Percentiles rank a stretch among this genome's conserved stretches.
Conservation (phyloP, 2,113 vertebrate genomes). For the Empidonax alnorum region DNA sequence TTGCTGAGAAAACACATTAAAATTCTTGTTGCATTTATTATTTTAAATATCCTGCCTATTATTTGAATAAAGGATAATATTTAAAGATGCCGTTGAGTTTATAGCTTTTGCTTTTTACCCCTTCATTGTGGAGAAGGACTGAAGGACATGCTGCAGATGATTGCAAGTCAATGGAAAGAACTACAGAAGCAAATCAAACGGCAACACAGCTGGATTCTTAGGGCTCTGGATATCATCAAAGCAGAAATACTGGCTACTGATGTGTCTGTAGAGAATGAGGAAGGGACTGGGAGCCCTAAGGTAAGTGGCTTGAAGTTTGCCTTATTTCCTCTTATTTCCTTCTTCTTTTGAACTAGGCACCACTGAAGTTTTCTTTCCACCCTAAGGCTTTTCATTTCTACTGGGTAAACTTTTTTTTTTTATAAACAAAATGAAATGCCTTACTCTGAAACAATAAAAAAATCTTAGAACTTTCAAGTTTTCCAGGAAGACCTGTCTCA, state of each 20-base stretch:
- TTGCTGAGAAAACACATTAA: not conserved
- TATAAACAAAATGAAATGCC: slow-evolving; percentile 71
- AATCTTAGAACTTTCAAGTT: slow-evolving; percentile 69
- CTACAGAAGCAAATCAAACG: slow-evolving; percentile 96
- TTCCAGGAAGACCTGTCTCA: slow-evolving; percentile 55
- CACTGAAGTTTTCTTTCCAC: slow-evolving; percentile 82
- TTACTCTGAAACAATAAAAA: slow-evolving; percentile 71
- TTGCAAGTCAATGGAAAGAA: slow-evolving; percentile 93
- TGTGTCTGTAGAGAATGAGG: slow-evolving; percentile 78
- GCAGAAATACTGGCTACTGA: slow-evolving; percentile 88
- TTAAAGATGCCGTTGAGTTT: not conserved
- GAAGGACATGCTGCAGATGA: slow-evolving; percentile 94
- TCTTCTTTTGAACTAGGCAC: slow-evolving; percentile 80
- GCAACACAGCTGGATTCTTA: slow-evolving; percentile 97
- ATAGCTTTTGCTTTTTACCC: slow-evolving; percentile 44
- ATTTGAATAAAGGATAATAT: not conserved
- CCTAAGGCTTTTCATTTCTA: slow-evolving; percentile 81
- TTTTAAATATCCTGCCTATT: slow-evolving; percentile 15
- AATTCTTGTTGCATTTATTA: not conserved
- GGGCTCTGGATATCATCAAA: slow-evolving; percentile 92
- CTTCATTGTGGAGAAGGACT: slow-evolving; percentile 84
- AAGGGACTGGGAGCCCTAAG: slow-evolving; percentile 82
- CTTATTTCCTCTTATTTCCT: slow-evolving; percentile 78
- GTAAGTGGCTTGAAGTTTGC: slow-evolving; percentile 83
- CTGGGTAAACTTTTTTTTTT: slow-evolving; percentile 75